Evolutionary conservation across 2,797 vertebrate species (phyloP).

Genomic region (Bovichtus variegatus): DNA sequence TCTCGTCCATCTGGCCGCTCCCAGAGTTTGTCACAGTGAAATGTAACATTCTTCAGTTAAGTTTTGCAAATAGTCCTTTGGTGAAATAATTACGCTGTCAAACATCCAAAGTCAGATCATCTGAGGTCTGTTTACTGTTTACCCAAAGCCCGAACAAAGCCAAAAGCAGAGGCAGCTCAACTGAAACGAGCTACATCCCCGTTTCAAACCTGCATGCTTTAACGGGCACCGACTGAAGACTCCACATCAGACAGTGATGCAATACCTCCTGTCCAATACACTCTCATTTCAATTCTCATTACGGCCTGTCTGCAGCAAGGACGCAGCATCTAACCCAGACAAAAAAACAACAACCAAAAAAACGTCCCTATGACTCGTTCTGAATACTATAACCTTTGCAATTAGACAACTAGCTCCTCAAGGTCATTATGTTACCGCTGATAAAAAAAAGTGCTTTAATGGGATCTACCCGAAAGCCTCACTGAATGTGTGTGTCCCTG

Average conservation of each 20-base stretch:
- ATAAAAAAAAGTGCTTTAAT: slow-evolving; percentile 40
- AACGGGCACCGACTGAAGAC: slow-evolving; percentile 53
- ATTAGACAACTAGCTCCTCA: slow-evolving; percentile 51
- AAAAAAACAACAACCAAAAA: slow-evolving; percentile 19
- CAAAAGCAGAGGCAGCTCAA: slow-evolving; percentile 32
- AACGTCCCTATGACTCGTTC: slow-evolving; percentile 5
- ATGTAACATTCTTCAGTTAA: slow-evolving; percentile 34
- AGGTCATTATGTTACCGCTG: slow-evolving; percentile 48
- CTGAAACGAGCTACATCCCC: slow-evolving; percentile 38
- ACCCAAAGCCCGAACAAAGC: slow-evolving; percentile 41
- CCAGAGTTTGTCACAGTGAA: slow-evolving; percentile 39
- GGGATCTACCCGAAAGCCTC: slow-evolving; percentile 42
- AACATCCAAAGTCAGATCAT: slow-evolving; percentile 32
- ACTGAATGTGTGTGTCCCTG: slow-evolving; percentile 19
- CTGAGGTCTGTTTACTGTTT: slow-evolving; percentile 49
- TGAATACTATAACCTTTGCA: slow-evolving; percentile 52
- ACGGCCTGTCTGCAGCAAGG: slow-evolving; percentile 68
- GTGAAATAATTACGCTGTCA: slow-evolving; percentile 26
- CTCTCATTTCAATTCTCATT: slow-evolving; percentile 73
- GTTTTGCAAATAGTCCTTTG: slow-evolving; percentile 49
- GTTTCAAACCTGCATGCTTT: slow-evolving; percentile 53
- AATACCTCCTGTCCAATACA: slow-evolving; percentile 67
- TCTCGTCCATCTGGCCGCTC: slow-evolving; percentile 47
- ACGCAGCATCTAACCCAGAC: slow-evolving; percentile 46
- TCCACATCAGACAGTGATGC: slow-evolving; percentile 67